Base-by-base conservation (phyloP, 2,113 vertebrate species). In the Tyrannus savana region DNA sequence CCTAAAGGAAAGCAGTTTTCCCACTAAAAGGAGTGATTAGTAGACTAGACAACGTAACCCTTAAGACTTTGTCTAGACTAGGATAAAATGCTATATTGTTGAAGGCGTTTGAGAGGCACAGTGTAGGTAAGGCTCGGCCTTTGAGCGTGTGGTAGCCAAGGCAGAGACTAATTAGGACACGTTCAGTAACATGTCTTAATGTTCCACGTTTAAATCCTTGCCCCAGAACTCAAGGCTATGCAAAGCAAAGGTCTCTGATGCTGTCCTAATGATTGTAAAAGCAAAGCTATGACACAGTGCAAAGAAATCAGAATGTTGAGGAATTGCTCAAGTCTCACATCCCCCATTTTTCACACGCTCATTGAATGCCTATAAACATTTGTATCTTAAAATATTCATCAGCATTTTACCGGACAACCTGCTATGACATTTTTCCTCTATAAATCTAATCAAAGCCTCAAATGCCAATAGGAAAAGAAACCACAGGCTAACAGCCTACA, bases 11-110 rank as follows among this genome's bases (percentile, higher is more conserved):
- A 73, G 69, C 68, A 85, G 74, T 93, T 94, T 93, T 86, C 80
- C 60, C 49, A 89, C 77, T 80, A 77, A 89, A 90, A 84, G 33
- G 62, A 2, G 41, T 16, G 53, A 89, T 93, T 82, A 94, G 76
- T 63, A 82, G 80, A 91, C 66, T 63, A 95, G 73, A 80, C 76
- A 94, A 88, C 0, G 2, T 77, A 96, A 88, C 92, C 58, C 74
- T 56, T 92, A 95, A 97, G 86, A 96, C 88, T 85, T 86, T 62
- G 86, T 92, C 92, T 94, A 96, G 93, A 89, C 90, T 86, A 60
- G 88, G 90, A 93, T 92, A 95, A 95, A 95, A 96, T 84, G 47
- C 69, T 93, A 2, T 31, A 60, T 71, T 91, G 81, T 72, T 82
- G 89, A 87, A 82, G 28, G 18, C 5, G 2, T 76, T 93, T 37